These are phyloP conservation scores for Ailuropoda melanoleuca DNA, from an alignment of 2,113 vertebrate genomes.

Conservation along the genomic window DNA sequence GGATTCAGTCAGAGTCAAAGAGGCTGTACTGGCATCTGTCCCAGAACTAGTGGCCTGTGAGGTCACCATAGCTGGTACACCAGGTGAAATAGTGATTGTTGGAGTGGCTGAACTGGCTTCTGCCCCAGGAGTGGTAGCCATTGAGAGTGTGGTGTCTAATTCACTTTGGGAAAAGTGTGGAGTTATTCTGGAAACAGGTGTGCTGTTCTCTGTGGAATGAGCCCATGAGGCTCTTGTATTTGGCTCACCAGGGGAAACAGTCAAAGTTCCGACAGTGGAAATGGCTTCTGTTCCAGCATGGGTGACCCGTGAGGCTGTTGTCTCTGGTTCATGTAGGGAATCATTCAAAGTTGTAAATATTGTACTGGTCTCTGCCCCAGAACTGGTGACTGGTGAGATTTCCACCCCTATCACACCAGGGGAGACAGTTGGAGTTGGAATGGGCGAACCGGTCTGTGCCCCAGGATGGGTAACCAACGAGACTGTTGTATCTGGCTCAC, in stretches of 20 bases:
- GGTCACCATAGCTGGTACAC: not conserved
- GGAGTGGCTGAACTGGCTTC: not conserved
- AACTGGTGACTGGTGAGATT: not conserved
- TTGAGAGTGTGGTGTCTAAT: not conserved
- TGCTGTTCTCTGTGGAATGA: not conserved
- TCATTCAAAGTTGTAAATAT: not conserved
- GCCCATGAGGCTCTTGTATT: not conserved
- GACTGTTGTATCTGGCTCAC: not conserved
- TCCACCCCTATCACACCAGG: not conserved
- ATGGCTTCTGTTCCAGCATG: not conserved
- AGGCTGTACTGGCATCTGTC: not conserved
- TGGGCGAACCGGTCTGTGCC: not conserved
- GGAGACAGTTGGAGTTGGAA: not conserved
- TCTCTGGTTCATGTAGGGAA: not conserved
- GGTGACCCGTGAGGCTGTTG: not conserved
- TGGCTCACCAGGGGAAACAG: not conserved
- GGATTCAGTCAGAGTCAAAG: too few relatives aligned
- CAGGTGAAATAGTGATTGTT: not conserved
- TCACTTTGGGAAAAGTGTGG: not conserved
- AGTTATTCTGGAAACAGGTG: not conserved
- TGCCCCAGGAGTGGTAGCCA: not conserved
- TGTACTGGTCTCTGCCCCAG: not conserved
- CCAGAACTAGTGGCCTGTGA: not conserved
- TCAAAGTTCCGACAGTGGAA: not conserved
- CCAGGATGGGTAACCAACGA: not conserved